Conservation (phyloP, 2,113 vertebrate genomes). For the Odobenus rosmarus region DNA sequence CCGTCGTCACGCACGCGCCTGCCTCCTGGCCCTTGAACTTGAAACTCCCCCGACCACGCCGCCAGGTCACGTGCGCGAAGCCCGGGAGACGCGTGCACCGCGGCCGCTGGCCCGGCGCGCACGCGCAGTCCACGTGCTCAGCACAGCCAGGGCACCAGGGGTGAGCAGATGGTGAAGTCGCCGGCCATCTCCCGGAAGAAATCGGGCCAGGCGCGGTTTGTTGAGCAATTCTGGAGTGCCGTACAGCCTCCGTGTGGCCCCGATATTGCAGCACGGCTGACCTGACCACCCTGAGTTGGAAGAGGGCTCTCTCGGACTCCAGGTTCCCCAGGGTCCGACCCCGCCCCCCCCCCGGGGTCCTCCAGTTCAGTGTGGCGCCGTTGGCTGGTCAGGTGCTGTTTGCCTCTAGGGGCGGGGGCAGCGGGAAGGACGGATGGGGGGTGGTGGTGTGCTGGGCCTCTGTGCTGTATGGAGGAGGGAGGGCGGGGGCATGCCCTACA, state of each 20-base stretch:
- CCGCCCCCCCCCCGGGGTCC: slow-evolving; percentile 83
- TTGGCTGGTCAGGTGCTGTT: not conserved
- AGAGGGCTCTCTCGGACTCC: slow-evolving; percentile 89
- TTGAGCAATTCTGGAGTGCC: slow-evolving; percentile 92
- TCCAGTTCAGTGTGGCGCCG: slow-evolving; percentile 85
- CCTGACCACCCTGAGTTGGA: not conserved
- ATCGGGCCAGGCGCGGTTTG: slow-evolving; percentile 91
- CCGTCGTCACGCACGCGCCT: slow-evolving; percentile 91
- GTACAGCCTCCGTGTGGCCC: slow-evolving; percentile 89
- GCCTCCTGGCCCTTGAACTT: slow-evolving; percentile 92
- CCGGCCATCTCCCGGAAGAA: slow-evolving; percentile 94
- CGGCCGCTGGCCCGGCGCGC: slow-evolving; percentile 91
- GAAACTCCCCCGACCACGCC: slow-evolving; percentile 91
- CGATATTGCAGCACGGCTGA: slow-evolving; percentile 93
- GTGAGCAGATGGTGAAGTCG: slow-evolving; percentile 93
- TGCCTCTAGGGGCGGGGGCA: slow-evolving; percentile 76
- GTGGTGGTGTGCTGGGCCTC: not conserved
- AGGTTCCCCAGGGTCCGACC: slow-evolving; percentile 92
- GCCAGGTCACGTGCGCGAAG: slow-evolving; percentile 93
- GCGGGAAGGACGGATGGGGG: slow-evolving; percentile 84
- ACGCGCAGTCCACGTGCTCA: slow-evolving; percentile 91
- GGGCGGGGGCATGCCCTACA: not conserved
- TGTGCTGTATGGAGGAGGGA: not conserved
- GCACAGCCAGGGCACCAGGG: slow-evolving; percentile 91
- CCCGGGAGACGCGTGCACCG: slow-evolving; percentile 91